A percentile compares a stretch with the other conserved stretches of the same genome.
Conservation (phyloP, 1,140 invertebrate species). For the Pachypeltis micranthus region DNA sequence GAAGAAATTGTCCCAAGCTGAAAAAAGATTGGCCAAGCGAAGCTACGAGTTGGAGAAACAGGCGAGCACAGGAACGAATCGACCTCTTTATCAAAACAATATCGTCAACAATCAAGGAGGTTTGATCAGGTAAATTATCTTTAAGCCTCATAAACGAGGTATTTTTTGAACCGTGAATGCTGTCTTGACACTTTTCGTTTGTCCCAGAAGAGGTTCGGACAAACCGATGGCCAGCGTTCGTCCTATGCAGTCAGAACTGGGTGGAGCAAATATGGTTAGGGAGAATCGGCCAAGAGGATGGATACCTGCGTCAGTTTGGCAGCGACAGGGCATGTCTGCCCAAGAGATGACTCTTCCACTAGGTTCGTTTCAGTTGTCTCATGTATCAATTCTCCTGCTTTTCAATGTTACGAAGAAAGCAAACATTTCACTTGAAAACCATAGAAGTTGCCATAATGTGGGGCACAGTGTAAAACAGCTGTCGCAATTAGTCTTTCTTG, state of each 20-base stretch:
- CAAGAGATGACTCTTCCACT: slow-evolving; percentile 85
- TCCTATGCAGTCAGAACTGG: slow-evolving; percentile 41
- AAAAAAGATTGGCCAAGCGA: slow-evolving; percentile 84
- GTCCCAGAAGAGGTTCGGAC: slow-evolving; percentile 32
- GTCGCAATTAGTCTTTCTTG: too few species aligned
- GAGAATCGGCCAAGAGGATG: slow-evolving; percentile 38
- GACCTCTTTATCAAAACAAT: slow-evolving; percentile 25
- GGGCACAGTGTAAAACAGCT: too few species aligned
- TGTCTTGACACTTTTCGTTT: too few species aligned
- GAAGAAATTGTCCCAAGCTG: slow-evolving; percentile 85
- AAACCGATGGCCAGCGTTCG: slow-evolving; percentile 42
- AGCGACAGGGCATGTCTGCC: slow-evolving; percentile 82
- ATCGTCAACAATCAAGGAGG: not conserved
- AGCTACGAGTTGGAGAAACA: slow-evolving; percentile 91
- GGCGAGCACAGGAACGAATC: slow-evolving; percentile 39
- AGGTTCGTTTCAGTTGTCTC: slow-evolving; percentile 45
- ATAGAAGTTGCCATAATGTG: too few species aligned
- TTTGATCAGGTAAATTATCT: not conserved
- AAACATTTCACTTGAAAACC: too few species aligned
- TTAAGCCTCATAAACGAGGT: not conserved
- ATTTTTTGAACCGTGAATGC: not conserved
- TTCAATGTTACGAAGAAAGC: too few species aligned
- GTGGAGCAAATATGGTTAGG: slow-evolving; percentile 29
- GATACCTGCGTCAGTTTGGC: slow-evolving; percentile 80
- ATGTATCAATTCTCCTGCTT: too few species aligned